These are phyloP conservation scores for Motacilla alba DNA, from an alignment of 2,113 vertebrate genomes.

Conservation along the genomic window DNA sequence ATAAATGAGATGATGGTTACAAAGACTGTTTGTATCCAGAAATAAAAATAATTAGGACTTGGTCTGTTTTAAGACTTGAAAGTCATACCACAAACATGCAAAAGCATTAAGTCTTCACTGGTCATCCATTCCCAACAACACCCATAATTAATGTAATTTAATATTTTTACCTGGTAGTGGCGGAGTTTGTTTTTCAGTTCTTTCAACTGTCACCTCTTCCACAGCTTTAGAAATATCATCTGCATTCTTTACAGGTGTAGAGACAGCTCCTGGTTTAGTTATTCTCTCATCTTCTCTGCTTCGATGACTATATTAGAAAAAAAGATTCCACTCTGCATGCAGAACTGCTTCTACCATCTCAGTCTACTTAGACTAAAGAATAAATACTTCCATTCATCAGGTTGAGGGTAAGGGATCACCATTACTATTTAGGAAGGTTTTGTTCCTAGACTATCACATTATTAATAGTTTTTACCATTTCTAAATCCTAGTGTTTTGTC, in stretches of 20 bases:
- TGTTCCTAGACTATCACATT: background rate
- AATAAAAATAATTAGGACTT: background rate
- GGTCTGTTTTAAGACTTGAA: background rate
- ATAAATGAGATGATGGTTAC: background rate
- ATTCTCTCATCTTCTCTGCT: constrained; percentile 91
- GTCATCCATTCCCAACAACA: background rate
- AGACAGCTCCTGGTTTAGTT: constrained; percentile 82
- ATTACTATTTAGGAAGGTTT: background rate
- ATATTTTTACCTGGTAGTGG: constrained; percentile 86
- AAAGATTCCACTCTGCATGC: background rate
- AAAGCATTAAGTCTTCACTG: background rate
- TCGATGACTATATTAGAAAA: constrained; percentile 78
- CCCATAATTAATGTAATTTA: background rate
- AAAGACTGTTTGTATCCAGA: background rate
- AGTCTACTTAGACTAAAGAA: background rate
- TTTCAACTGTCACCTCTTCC: constrained; percentile 79
- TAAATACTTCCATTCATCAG: background rate
- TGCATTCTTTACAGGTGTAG: constrained; percentile 83
- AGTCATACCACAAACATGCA: background rate
- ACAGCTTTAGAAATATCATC: constrained; percentile 83
- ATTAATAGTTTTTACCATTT: background rate
- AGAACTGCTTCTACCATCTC: background rate
- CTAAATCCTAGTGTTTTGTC: background rate
- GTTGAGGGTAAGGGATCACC: background rate
- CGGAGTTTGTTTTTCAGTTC: constrained; percentile 85